Conservation (phyloP, 2,888 invertebrate genomes). For the Darwinula stevensoni region DNA sequence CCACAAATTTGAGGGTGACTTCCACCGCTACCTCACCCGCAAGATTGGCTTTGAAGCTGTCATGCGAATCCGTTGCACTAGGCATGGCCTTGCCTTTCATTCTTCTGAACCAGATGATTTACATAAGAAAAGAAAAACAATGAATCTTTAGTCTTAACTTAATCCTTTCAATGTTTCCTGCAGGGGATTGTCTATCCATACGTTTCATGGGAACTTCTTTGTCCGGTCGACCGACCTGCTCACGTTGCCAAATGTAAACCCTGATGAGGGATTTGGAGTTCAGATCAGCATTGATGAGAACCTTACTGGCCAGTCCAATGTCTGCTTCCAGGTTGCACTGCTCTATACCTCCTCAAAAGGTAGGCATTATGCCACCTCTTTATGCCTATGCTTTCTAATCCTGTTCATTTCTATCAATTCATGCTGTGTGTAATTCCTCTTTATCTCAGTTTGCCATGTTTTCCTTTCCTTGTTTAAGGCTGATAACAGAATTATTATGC, state of each 20-base stretch:
- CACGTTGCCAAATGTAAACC: conserved; percentile 85
- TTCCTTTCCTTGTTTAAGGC: conserved; percentile 1
- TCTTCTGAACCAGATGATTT: too few relatives aligned
- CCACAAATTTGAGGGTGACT: conserved; percentile 38
- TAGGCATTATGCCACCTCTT: too few relatives aligned
- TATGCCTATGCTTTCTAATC: neutral
- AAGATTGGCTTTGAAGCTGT: conserved; percentile 98
- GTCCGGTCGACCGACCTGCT: conserved; percentile 88
- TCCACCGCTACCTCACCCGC: conserved; percentile 65
- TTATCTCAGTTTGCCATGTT: too few relatives aligned
- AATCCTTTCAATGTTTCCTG: too few relatives aligned
- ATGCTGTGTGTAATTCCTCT: too few relatives aligned
- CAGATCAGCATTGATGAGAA: conserved; percentile 85
- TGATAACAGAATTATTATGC: neutral
- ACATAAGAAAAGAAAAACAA: too few relatives aligned
- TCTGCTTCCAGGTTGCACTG: conserved; percentile 90
- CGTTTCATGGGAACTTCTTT: conserved; percentile 98
- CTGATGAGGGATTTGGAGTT: conserved; percentile 93
- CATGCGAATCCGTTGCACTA: conserved; percentile 79
- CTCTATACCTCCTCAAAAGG: conserved; percentile 84
- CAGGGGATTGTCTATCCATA: conserved; percentile 71
- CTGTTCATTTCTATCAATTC: neutral
- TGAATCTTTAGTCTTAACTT: too few relatives aligned
- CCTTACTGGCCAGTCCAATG: conserved; percentile 49
- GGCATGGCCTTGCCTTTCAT: conserved; percentile 19